phyloP scores from a whole-genome alignment of 1,140 invertebrate genomes.

The Nymphalis io region DNA sequence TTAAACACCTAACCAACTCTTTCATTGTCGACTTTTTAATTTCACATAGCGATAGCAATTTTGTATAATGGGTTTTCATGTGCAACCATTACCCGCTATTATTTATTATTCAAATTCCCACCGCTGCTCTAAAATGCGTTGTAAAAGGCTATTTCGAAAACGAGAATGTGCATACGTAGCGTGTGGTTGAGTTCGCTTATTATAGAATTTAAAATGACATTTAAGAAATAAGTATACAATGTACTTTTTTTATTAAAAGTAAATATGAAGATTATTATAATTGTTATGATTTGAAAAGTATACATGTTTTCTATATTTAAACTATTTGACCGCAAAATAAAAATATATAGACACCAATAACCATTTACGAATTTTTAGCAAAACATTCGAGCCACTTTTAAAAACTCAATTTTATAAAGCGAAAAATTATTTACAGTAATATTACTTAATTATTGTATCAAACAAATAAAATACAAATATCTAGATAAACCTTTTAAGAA shows the following conservation, averaged over 20 bases:
- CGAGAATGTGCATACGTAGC: slow-evolving; percentile 5
- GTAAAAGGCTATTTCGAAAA: slow-evolving; percentile 9
- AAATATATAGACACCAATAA: too few species aligned
- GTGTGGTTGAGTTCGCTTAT: not conserved
- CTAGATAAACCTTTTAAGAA: not conserved
- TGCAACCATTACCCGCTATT: slow-evolving; percentile 7
- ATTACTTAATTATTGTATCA: too few species aligned
- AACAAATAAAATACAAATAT: too few species aligned
- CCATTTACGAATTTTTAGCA: too few species aligned
- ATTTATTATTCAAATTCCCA: slow-evolving; percentile 6
- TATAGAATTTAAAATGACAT: slow-evolving; percentile 2
- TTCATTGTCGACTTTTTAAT: not conserved
- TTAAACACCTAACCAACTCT: not conserved
- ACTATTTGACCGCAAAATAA: too few species aligned
- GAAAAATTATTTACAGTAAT: too few species aligned
- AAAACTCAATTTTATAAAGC: too few species aligned
- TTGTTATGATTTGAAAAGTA: too few species aligned
- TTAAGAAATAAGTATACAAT: not conserved
- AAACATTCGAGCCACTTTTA: too few species aligned
- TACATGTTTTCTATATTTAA: too few species aligned
- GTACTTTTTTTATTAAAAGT: not conserved
- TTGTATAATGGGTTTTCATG: slow-evolving; percentile 4
- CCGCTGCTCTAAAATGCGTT: slow-evolving; percentile 3
- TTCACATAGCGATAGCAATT: slow-evolving; percentile 1
- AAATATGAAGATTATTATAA: not conserved